Base-by-base conservation (phyloP, 23 tunicate genomes). In the Ascidia mentula region DNA sequence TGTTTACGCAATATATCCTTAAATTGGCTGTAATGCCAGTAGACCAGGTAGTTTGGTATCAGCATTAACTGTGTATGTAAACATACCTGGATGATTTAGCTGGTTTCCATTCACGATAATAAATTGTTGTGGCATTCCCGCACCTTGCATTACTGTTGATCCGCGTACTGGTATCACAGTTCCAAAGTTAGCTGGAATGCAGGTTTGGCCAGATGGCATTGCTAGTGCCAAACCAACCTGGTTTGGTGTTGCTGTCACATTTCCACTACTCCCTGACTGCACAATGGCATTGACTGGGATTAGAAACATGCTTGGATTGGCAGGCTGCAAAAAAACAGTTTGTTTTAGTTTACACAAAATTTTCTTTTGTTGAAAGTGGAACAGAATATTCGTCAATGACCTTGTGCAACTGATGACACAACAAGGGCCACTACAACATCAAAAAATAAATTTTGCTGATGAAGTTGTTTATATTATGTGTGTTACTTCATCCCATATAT, bases 271-370 rank as follows among this genome's bases (percentile, higher is more conserved):
- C 18, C 59, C 74, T 1, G 96, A 60, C 13, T 80, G 82, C 22
- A 90, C 82, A 76, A 84, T 38, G 24, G 95, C 89, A 59, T 74
- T 84, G 39, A 90, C 84, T 15, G 96, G 96, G 28, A 90, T 90
- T 38, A 90, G 61, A 9, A 90, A 20, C 96, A 90, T 85, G 86
- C 80, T 90, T 88, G 85, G 82, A 45, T 77, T 85, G 61, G 31
- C 36, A 22, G 69, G 28, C 85, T 81, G 69, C 2, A 39, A 38
- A 53, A 53, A 53, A 53, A 53, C 22, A 9, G 15, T 42, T 42
- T 42, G 53, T 9, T 15, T 12, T 42, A n/a, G n/a, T n/a, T n/a
- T n/a, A n/a, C n/a, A n/a, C n/a, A n/a, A n/a, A n/a, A n/a, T n/a
- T n/a, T n/a, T n/a, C n/a, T n/a, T n/a, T n/a, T n/a, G n/a, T n/a